Evolutionary conservation across 2,113 vertebrate species (phyloP).

Genomic region (Barnardius zonarius): DNA sequence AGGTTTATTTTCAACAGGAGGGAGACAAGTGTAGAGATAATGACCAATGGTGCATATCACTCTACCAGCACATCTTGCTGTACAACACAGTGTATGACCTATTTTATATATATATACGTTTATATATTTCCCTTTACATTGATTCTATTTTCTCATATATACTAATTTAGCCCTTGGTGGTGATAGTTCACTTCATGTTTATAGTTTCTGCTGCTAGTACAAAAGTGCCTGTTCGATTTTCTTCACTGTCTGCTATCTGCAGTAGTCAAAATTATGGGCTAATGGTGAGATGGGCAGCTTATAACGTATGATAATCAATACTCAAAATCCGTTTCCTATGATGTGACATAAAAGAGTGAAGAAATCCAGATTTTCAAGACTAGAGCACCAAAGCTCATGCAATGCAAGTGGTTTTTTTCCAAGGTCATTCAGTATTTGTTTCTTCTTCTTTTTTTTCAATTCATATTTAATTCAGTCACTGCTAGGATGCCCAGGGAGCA

Average conservation of each 20-base stretch:
- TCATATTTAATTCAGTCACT: conserved; percentile 63
- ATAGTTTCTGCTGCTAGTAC: conserved; percentile 24
- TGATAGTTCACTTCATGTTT: background rate
- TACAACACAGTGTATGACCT: background rate
- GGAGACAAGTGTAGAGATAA: background rate
- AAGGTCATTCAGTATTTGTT: conserved; percentile 73
- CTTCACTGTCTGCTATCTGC: conserved; percentile 29
- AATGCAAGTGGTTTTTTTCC: conserved; percentile 64
- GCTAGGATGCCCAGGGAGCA: conserved; percentile 10
- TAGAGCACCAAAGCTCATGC: conserved; percentile 70
- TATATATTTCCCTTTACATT: conserved; percentile 43
- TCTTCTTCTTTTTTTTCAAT: conserved; percentile 17
- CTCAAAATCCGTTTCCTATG: conserved; percentile 28
- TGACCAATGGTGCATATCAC: background rate
- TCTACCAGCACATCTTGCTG: background rate
- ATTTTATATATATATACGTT: conserved; percentile 13
- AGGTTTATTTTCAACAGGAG: conserved; percentile 37
- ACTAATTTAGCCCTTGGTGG: conserved; percentile 23
- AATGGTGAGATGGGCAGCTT: conserved; percentile 49
- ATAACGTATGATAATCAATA: conserved; percentile 71
- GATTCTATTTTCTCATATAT: conserved; percentile 12
- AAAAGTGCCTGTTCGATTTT: conserved; percentile 50
- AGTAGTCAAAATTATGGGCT: conserved; percentile 51
- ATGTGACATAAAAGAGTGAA: conserved; percentile 51
- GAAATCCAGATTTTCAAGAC: conserved; percentile 53